A percentile compares a stretch with the other conserved stretches of the same genome.
phyloP scores from a whole-genome alignment of 2,113 vertebrate species.

The Forbesichthys agassizii region DNA sequence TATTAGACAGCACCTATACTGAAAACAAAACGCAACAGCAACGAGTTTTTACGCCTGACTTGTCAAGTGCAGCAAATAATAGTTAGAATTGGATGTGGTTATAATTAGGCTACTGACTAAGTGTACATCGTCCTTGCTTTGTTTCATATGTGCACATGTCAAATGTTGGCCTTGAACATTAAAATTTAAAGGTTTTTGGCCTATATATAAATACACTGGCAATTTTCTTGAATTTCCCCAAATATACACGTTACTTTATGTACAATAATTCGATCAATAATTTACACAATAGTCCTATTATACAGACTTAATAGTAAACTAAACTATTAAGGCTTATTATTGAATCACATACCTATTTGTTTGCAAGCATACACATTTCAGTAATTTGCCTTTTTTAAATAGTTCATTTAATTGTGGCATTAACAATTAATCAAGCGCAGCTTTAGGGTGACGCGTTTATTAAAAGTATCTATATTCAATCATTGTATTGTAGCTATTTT shows the following conservation, averaged over 20 bases:
- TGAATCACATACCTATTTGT: background rate
- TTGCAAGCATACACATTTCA: background rate
- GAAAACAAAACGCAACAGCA: background rate
- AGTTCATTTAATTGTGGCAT: too few relatives aligned
- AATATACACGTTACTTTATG: conserved; percentile 4
- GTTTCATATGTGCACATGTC: too few relatives aligned
- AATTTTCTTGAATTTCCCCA: background rate
- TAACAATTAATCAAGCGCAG: too few relatives aligned
- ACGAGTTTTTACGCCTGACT: background rate
- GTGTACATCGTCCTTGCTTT: background rate
- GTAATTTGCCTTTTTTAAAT: too few relatives aligned
- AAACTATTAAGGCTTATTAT: background rate
- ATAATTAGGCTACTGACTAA: background rate
- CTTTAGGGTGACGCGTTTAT: too few relatives aligned
- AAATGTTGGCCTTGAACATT: too few relatives aligned
- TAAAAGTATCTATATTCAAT: too few relatives aligned
- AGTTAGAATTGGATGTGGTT: background rate
- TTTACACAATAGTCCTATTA: background rate
- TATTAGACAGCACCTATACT: background rate
- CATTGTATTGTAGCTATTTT: too few relatives aligned
- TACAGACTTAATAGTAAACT: background rate
- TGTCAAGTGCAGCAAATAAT: too few relatives aligned
- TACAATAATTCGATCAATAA: conserved; percentile 3
- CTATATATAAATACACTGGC: background rate
- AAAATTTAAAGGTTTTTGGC: background rate